Percentiles rank a stretch among this genome's conserved stretches.
phyloP scores from a whole-genome alignment of 2,113 vertebrate genomes.

The Tragelaphus buxtoni region DNA sequence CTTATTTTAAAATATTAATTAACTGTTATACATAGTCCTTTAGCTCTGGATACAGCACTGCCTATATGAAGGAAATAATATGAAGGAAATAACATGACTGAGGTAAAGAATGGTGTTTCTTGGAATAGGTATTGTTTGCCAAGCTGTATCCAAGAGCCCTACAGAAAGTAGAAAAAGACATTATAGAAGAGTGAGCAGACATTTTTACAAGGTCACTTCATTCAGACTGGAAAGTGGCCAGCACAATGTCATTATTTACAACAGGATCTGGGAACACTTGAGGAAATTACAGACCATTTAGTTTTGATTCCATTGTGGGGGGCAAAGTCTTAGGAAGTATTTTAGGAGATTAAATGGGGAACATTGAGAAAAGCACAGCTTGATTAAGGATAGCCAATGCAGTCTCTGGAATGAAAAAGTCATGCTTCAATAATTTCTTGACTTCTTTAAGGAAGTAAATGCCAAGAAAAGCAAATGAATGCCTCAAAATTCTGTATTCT shows the following conservation, averaged over 20 bases:
- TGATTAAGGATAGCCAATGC: conserved; percentile 79
- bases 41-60: conserved; percentile 49
- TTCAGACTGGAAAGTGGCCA: conserved; percentile 80
- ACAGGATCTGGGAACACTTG: conserved; percentile 81
- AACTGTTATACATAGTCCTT: conserved; percentile 60
- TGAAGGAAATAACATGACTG: conserved; percentile 45
- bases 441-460: conserved; percentile 76
- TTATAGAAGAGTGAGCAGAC: conserved; percentile 75
- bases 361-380: conserved; percentile 81
- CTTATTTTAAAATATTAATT: conserved; percentile 74
- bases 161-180: conserved; percentile 67
- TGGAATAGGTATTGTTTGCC: conserved; percentile 72
- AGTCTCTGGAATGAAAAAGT: conserved; percentile 77
- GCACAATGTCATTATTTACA: conserved; percentile 83
- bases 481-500: conserved; percentile 61
- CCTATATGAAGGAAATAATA: conserved; percentile 50
- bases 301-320: conserved; percentile 82
- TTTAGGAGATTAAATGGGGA: conserved; percentile 83
- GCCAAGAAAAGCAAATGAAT: conserved; percentile 74
- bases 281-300: conserved; percentile 85
- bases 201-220: conserved; percentile 79
- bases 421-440: conserved; percentile 76
- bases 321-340: conserved; percentile 81
- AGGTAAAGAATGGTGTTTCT: conserved; percentile 66
- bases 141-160: conserved; percentile 68